A percentile compares a stretch with the other conserved stretches of the same genome.
These are phyloP conservation scores for Avahi laniger DNA, from an alignment of 2,797 vertebrate genomes.

Conservation along the genomic window DNA sequence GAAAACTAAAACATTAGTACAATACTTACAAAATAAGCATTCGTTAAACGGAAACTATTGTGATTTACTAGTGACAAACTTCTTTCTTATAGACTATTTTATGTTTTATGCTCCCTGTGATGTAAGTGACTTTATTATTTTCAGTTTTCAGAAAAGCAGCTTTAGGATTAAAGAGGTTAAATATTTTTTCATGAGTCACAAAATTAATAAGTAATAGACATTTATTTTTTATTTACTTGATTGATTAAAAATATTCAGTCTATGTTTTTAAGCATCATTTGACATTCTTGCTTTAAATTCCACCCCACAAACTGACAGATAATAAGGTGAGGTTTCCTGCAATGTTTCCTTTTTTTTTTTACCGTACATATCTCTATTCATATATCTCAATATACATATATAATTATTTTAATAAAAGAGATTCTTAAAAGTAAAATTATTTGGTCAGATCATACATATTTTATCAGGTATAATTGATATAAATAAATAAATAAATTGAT, in stretches of 20 bases:
- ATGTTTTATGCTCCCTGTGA: neutral
- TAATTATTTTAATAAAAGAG: neutral
- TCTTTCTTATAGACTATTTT: neutral
- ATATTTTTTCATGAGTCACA: neutral
- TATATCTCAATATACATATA: neutral
- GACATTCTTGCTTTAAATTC: conserved; percentile 36
- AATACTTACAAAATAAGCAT: neutral
- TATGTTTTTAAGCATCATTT: neutral
- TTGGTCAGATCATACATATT: neutral
- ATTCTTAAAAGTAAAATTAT: conserved; percentile 3
- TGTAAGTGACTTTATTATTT: neutral
- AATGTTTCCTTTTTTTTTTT: neutral
- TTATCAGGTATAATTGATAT: neutral
- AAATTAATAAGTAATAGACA: neutral
- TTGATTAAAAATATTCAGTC: neutral
- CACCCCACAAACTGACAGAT: neutral
- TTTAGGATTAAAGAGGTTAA: neutral
- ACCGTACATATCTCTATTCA: neutral
- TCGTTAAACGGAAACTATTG: neutral
- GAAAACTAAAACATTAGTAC: neutral
- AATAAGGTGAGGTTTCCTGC: neutral
- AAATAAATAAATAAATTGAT: neutral
- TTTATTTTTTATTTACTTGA: conserved; percentile 42
- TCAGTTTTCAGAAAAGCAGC: neutral
- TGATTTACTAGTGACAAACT: neutral